phyloP scores from a whole-genome alignment of 2,888 invertebrate genomes.

The Artemia sinica region DNA sequence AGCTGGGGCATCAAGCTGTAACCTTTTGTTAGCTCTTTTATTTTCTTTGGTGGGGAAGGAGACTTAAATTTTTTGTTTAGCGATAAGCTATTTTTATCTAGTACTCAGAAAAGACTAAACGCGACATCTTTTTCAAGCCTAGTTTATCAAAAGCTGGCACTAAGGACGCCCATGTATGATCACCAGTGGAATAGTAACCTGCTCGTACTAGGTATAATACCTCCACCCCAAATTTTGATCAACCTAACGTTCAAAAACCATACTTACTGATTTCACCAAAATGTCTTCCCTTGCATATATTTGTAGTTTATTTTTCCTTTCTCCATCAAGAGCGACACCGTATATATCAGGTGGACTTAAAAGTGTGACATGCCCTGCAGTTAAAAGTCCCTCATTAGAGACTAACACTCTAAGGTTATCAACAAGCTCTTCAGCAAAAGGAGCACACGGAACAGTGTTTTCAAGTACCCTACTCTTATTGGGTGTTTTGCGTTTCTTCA shows the following conservation, averaged over 20 bases:
- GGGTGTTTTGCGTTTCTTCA: background rate
- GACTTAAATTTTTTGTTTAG: too few species aligned
- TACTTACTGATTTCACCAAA: conserved; percentile 67
- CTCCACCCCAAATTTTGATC: too few species aligned
- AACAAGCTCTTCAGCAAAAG: conserved; percentile 41
- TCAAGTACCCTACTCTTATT: background rate
- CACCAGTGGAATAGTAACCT: too few species aligned
- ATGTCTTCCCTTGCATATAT: conserved; percentile 80
- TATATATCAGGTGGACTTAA: conserved; percentile 82
- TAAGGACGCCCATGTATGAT: too few species aligned
- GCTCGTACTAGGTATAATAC: too few species aligned
- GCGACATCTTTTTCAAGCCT: too few species aligned
- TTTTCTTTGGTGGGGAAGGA: too few species aligned
- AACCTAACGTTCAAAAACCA: background rate
- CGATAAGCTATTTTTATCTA: too few species aligned
- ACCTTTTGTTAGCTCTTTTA: too few species aligned
- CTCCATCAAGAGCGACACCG: conserved; percentile 75
- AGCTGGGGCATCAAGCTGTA: too few species aligned
- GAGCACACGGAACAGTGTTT: conserved; percentile 20
- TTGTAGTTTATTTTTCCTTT: conserved; percentile 72
- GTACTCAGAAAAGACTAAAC: too few species aligned
- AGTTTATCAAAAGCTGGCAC: too few species aligned
- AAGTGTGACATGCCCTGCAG: conserved; percentile 74
- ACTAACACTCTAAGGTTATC: conserved; percentile 57
- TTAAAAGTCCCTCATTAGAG: conserved; percentile 76